These are phyloP conservation scores for Tupaia tana DNA, from an alignment of 2,113 vertebrate genomes.

Conservation along the genomic window DNA sequence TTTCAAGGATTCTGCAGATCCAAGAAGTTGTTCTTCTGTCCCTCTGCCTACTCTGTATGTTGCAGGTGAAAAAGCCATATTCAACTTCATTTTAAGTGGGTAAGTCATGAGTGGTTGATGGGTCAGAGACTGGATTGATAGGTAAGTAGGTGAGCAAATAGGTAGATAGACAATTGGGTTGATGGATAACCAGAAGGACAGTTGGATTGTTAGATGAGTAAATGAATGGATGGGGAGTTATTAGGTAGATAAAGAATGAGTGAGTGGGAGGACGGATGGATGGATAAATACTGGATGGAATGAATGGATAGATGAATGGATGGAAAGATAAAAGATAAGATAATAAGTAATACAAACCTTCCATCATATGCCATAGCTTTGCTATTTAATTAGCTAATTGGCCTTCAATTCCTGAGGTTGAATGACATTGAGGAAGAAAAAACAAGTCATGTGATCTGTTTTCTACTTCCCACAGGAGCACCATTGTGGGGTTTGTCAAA, in stretches of 20 bases:
- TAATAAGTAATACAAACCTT: not conserved
- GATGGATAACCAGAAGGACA: not conserved
- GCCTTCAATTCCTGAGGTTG: not conserved
- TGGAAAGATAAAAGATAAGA: not conserved
- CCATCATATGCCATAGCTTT: not conserved
- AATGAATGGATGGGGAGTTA: not conserved
- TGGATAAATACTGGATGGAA: not conserved
- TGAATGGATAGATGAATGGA: not conserved
- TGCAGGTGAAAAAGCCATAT: not conserved
- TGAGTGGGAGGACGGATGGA: not conserved
- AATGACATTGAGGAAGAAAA: not conserved
- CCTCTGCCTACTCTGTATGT: not conserved
- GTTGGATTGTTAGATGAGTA: not conserved
- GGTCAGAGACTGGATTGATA: not conserved
- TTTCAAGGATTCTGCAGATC: slow-evolving; percentile 16
- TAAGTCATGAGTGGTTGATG: not conserved
- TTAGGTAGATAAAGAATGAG: not conserved
- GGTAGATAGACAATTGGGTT: not conserved
- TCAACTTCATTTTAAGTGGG: not conserved
- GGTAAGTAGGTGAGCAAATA: not conserved
- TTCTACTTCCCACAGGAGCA: not conserved
- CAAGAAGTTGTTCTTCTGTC: not conserved
- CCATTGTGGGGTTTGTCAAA: not conserved
- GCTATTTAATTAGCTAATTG: slow-evolving; percentile 10
- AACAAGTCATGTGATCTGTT: not conserved